These are phyloP conservation scores for Delphinus delphis DNA, from an alignment of 2,113 vertebrate genomes.

Conservation along the genomic window DNA sequence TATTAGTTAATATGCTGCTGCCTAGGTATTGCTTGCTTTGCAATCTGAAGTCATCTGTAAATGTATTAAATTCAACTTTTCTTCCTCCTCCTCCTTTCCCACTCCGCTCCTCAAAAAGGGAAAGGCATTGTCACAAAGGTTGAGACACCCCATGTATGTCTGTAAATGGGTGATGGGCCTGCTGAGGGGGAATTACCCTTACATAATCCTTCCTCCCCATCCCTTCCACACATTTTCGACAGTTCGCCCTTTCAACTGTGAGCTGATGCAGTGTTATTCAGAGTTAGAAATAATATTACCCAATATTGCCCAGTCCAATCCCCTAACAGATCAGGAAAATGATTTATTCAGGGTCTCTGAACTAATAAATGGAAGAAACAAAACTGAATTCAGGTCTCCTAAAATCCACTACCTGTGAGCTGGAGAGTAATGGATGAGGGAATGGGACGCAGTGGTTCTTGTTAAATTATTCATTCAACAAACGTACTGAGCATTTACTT, in stretches of 20 bases:
- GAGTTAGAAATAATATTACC: neutral
- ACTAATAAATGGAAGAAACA: neutral
- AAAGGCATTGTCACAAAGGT: conserved; percentile 11
- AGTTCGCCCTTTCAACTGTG: neutral
- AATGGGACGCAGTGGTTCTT: neutral
- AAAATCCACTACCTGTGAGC: neutral
- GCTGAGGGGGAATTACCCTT: neutral
- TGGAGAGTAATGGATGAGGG: neutral
- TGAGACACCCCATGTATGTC: neutral
- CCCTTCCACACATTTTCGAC: neutral
- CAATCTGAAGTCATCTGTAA: neutral
- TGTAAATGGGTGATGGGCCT: neutral
- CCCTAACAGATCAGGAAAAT: neutral
- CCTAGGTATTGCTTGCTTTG: neutral
- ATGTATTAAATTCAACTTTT: neutral
- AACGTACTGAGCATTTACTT: neutral
- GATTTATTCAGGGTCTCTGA: neutral
- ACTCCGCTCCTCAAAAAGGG: neutral
- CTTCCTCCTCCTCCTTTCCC: neutral
- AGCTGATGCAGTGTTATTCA: neutral
- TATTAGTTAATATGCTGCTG: neutral
- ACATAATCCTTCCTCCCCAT: neutral
- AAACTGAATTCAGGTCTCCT: neutral
- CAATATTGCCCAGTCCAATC: neutral
- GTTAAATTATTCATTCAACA: neutral